phyloP scores from a whole-genome alignment of 2,888 invertebrate species.

The Drosophila prolongata region DNA sequence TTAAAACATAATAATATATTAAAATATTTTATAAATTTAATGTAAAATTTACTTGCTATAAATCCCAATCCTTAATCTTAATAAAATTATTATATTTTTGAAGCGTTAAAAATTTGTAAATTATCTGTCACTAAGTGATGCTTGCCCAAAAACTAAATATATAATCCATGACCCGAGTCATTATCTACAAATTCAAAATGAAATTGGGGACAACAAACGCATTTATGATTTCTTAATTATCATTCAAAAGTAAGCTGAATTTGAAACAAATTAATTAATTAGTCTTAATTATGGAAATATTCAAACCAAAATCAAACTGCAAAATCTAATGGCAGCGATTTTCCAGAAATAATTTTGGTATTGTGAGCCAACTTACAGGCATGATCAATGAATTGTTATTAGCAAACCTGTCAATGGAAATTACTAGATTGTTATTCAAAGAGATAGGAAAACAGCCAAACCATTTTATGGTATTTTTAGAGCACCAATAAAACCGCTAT shows the following conservation, averaged over 20 bases:
- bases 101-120: too few species aligned
- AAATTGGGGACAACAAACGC: background rate
- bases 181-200: background rate
- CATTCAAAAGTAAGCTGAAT: slow-evolving; percentile 10
- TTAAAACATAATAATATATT: background rate
- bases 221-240: background rate
- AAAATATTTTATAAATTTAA: background rate
- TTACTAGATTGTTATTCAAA: too few species aligned
- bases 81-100: too few species aligned
- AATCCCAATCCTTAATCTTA: too few species aligned
- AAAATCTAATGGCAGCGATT: slow-evolving; percentile 13
- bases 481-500: background rate
- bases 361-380: too few species aligned
- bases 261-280: slow-evolving; percentile 2
- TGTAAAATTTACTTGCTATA: too few species aligned
- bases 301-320: slow-evolving; percentile 1
- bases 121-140: too few species aligned
- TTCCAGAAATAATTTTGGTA: background rate
- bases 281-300: slow-evolving; percentile 6
- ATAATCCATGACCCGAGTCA: background rate
- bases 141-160: too few species aligned
- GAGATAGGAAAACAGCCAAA: background rate
- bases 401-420: slow-evolving; percentile 1
- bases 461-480: too few species aligned
- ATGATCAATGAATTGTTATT: background rate